Evolutionary conservation across 2,797 vertebrate genomes (phyloP), one percentile per base, ranked within the genome.

Genomic region (Phoxinus dragarum): DNA sequence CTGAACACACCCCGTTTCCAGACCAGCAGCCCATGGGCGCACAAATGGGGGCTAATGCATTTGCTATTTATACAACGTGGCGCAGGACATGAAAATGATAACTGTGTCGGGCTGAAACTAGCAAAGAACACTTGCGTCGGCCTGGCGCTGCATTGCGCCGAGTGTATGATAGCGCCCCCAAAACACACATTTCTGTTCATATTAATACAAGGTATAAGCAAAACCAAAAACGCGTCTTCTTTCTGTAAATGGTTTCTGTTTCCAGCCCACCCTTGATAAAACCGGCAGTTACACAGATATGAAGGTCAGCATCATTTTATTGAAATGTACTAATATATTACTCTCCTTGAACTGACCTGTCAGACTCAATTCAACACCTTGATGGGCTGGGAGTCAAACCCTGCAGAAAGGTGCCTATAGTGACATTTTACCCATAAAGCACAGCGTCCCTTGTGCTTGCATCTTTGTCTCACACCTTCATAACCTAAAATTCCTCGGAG

Each of bases 401-500:
- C 17, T 14, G 38, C 54, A 38, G 71, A 49, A 34, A 54, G 21
- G 31, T 40, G 44, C 44, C n/a, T 47, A 17, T 14, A 5, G 14
- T 74, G 34, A 68, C 73, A 84, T 81, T 75, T 69, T 54, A 68
- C 49, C 42, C 12, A 21, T 42, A 8, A 42, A 36, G 52, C 56
- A 27, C 14, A 61, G 21, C 21, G 6, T 75, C 36, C 21, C 36
- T 68, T 42, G 68, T 3, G 38, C 44, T 36, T 31, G 8, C 54
- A 56, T 56, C 16, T 66, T 42, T 59, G 77, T 80, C 47, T 75
- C 44, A 71, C 78, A 69, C 56, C 72, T 75, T 76, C 40, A 1
- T 67, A 61, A 87, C 67, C 82, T 74, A 42, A 42, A 47, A 82
- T 75, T 52, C 40, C 66, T 71, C 3, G 12, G 59, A 54, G 68